Percentiles rank a stretch among this genome's conserved stretches.
Evolutionary conservation across 2,888 invertebrate genomes (phyloP).

Genomic region (Eupithecia pulchellata): DNA sequence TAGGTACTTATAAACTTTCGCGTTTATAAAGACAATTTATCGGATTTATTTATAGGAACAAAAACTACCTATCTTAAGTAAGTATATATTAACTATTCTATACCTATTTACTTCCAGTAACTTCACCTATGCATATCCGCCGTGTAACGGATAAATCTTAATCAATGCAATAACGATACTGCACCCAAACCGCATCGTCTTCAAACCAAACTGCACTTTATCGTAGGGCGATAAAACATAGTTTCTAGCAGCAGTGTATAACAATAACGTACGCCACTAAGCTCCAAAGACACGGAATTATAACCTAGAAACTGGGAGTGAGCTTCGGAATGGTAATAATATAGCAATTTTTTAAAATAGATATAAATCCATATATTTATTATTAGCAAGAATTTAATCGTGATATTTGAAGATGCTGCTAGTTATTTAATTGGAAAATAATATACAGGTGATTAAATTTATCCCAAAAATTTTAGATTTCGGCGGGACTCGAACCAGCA

Average conservation of each 20-base stretch:
- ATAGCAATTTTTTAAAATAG: background rate
- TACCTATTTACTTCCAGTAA: background rate
- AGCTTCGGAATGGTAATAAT: background rate
- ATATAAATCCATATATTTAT: background rate
- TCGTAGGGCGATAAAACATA: constrained; percentile 4
- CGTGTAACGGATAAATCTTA: constrained; percentile 19
- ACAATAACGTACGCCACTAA: constrained; percentile 29
- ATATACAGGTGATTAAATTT: no score
- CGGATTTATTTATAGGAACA: no score
- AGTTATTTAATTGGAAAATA: no score
- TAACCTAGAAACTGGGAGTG: constrained; percentile 18
- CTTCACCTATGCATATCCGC: background rate
- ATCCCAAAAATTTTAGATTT: no score
- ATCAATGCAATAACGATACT: constrained; percentile 27
- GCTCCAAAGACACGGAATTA: constrained; percentile 27
- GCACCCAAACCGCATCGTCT: constrained; percentile 9
- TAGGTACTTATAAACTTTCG: no score
- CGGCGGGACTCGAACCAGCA: no score
- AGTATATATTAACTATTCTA: no score
- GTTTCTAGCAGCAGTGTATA: constrained; percentile 14
- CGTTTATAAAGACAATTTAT: no score
- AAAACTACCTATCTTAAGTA: no score
- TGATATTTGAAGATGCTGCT: background rate
- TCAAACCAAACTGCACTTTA: constrained; percentile 25
- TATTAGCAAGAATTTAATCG: background rate